Evolutionary conservation across 2,113 vertebrate genomes (phyloP), one percentile per base, ranked within the genome.

Genomic region (Epinephelus cyanopodus): DNA sequence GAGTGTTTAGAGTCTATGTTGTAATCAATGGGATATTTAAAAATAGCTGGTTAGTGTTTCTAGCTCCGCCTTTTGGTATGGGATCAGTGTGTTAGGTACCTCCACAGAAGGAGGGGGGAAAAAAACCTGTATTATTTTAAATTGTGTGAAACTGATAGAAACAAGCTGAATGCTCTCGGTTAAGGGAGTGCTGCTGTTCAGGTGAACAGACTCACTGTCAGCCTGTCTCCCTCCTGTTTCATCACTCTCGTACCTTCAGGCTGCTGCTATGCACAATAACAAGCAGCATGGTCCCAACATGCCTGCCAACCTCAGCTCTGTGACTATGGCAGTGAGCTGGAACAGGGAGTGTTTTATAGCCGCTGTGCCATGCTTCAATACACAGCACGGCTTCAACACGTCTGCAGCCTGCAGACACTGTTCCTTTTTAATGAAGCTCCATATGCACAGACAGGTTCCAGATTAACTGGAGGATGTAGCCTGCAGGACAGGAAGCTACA

Each of bases 351-450:
- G 69, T 57, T 61, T 63, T 56, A 18, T 5, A 25, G 64, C 19
- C 19, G 13, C 23, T 27, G 5, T 6, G 64, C 54, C 60, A 45
- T 27, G 78, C 37, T 47, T 7, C 52, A 39, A n/a, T 13, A 19
- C 23, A n/a, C 27, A 21, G 70, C 66, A 7, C 27, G 2, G 61
- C 15, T 39, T 23, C 27, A 17, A 53, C 86, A 29, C 14, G 58
- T 47, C 21, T 13, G 45, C 58, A 47, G 60, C 61, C 72, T 23
- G 65, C 71, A 79, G 58, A 79, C 52, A 57, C 27, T 0, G 27
- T 39, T 60, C 37, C 45, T 13, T 66, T 81, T 74, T 74, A 77
- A 84, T 69, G 50, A 77, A 57, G 77, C 72, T 61, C 8, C 3
- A 29, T 63, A 47, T 63, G 48, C 81, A 58, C 76, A 73, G 67